A percentile compares a stretch with the other conserved stretches of the same genome.
phyloP scores from a whole-genome alignment of 2,113 vertebrate genomes.

The Nyctereutes procyonoides region DNA sequence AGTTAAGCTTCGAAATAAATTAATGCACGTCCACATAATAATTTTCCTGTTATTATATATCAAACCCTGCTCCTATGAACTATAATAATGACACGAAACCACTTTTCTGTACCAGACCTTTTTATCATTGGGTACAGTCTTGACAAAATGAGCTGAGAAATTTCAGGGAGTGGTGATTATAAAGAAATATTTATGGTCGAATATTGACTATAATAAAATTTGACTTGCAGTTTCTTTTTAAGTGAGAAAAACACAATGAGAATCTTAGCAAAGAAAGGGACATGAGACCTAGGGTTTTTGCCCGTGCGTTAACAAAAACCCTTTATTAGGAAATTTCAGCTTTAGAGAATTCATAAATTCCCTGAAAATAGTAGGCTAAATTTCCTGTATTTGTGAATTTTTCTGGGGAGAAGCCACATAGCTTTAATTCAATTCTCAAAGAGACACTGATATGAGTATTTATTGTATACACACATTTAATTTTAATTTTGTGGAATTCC shows the following conservation, averaged over 20 bases:
- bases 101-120: neutral
- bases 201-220: neutral
- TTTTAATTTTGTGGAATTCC: neutral
- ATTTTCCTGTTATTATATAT: neutral
- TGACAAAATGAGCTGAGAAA: constrained; percentile 19
- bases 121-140: neutral
- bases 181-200: constrained; percentile 21
- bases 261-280: neutral
- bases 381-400: constrained; percentile 8
- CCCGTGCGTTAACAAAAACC: neutral
- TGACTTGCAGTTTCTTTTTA: constrained; percentile 27
- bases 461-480: neutral
- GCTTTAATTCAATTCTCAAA: neutral
- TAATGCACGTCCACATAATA: neutral
- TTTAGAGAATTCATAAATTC: constrained; percentile 6
- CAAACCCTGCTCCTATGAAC: neutral
- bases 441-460: neutral
- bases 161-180: neutral
- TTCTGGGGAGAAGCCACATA: neutral
- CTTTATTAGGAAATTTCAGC: neutral
- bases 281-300: neutral
- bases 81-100: neutral
- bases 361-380: neutral
- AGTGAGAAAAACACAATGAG: constrained; percentile 26
- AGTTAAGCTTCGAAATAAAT: constrained; percentile 48